Percentiles rank a stretch among this genome's conserved stretches.
Evolutionary conservation across 1,140 invertebrate species (phyloP).

Genomic region (Belonocnema kinseyi): DNA sequence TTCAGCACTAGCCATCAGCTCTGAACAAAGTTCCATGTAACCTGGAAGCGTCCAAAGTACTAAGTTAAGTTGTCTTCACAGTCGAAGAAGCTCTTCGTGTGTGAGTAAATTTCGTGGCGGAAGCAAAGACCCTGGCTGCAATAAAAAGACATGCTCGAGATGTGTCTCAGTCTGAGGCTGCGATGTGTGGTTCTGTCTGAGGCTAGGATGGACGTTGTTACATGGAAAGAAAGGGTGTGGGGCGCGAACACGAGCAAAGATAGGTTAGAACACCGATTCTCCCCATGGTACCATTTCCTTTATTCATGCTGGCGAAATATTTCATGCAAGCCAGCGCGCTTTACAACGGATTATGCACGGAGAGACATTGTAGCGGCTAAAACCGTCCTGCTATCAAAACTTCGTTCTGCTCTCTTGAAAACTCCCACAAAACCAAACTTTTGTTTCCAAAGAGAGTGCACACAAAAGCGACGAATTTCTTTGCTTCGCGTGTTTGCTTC

Average conservation of each 20-base stretch:
- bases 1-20: conserved; percentile 28
- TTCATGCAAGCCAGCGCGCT: conserved; percentile 59
- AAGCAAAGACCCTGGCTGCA: conserved; percentile 49
- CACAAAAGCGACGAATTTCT: conserved; percentile 7
- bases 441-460: conserved; percentile 10
- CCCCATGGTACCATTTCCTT: conserved; percentile 51
- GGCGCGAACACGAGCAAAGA: conserved; percentile 35
- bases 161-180: conserved; percentile 22
- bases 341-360: conserved; percentile 61
- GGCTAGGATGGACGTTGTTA: conserved; percentile 45
- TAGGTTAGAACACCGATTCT: conserved; percentile 48
- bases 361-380: conserved; percentile 59
- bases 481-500: conserved; percentile 32
- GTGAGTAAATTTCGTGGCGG: conserved; percentile 57
- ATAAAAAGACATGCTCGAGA: conserved; percentile 59
- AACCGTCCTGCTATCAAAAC: conserved; percentile 66
- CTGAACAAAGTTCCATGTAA: conserved; percentile 13
- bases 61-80: conserved; percentile 26
- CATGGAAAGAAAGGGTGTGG: conserved; percentile 43
- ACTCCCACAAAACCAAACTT: conserved; percentile 23
- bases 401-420: conserved; percentile 43
- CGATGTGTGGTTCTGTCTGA: conserved; percentile 43
- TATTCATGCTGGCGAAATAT: conserved; percentile 69
- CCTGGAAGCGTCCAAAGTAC: conserved; percentile 12
- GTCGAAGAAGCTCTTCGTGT: conserved; percentile 29